Base-by-base conservation (phyloP, 2,888 invertebrate species). In the Chaetoderma sp. region DNA sequence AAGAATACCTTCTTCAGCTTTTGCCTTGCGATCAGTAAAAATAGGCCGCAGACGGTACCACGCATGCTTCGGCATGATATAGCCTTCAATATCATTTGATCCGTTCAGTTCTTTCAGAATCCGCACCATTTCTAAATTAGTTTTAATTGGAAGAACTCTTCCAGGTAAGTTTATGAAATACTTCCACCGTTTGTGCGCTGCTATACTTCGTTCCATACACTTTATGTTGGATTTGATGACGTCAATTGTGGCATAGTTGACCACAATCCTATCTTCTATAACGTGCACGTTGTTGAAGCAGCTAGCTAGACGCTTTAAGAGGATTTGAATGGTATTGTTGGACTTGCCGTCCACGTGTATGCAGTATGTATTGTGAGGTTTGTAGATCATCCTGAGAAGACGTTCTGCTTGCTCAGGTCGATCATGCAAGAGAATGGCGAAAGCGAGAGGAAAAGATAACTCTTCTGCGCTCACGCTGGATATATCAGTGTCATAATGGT, bases 91-190 rank as follows among this genome's bases (percentile, higher is more conserved):
- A 33, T 85, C 83, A 67, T 86, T 87, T 32, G 81, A 68, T 25
- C 85, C 85, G 64, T 86, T 85, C 68, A 84, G 83, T 32, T 80
- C 78, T 60, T 78, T 78, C 28, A 86, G 68, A 39, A 85, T 82
- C 63, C 80, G 74, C 10, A 84, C 86, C 33, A 87, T 68, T 71
- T 87, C 86, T 28, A 65, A 59, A 63, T 84, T 84, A 4, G 84
- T 85, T 71, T 79, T 85, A 21, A 86, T 60, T 4, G 86, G 86
- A 68, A 82, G 83, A 21, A 84, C 75, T 52, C 82, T 82, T 47
- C 81, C 81, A 6, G 85, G 83, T n/a, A 83, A 65, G 67, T 86
- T 86, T 18, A 86, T 75, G 39, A 85, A 78, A 71, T 86, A 86
- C 54, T 79, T 79, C 86, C 86, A 86, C 5, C 70, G 50, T 23